Evolutionary conservation across 2,113 vertebrate genomes (phyloP).

Genomic region (Platichthys stellatus): DNA sequence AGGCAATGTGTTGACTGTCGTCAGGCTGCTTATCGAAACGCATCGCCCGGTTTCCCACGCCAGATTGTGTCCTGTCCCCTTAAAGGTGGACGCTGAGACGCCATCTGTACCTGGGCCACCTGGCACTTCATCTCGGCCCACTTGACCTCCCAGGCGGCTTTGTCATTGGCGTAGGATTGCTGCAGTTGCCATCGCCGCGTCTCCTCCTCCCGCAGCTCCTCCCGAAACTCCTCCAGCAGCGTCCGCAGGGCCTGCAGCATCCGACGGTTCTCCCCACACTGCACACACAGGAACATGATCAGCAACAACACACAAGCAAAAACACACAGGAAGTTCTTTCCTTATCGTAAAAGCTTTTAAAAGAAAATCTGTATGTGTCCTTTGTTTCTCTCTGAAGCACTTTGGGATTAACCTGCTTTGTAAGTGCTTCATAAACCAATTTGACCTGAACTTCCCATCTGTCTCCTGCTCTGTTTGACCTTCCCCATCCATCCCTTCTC

Average conservation of each 20-base stretch:
- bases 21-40: conserved; percentile 28
- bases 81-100: conserved; percentile 53
- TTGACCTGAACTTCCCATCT: conserved; percentile 2
- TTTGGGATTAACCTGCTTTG: conserved; percentile 7
- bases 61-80: conserved; percentile 50
- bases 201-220: conserved; percentile 89
- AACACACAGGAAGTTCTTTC: background rate
- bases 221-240: conserved; percentile 91
- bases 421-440: conserved; percentile 43
- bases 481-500: background rate
- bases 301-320: background rate
- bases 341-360: conserved; percentile 8
- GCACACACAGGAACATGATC: conserved; percentile 5
- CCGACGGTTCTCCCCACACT: conserved; percentile 89
- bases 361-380: background rate
- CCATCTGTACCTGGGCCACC: conserved; percentile 88
- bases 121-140: conserved; percentile 88
- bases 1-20: conserved; percentile 59
- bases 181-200: conserved; percentile 86
- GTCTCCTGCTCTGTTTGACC: background rate
- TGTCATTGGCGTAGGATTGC: conserved; percentile 90
- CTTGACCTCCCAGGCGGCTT: conserved; percentile 93
- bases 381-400: background rate
- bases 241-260: conserved; percentile 87
- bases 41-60: background rate